Percentiles rank a stretch among this genome's conserved stretches.
phyloP scores from a whole-genome alignment of 2,113 vertebrate species.

The Noturus placidus region DNA sequence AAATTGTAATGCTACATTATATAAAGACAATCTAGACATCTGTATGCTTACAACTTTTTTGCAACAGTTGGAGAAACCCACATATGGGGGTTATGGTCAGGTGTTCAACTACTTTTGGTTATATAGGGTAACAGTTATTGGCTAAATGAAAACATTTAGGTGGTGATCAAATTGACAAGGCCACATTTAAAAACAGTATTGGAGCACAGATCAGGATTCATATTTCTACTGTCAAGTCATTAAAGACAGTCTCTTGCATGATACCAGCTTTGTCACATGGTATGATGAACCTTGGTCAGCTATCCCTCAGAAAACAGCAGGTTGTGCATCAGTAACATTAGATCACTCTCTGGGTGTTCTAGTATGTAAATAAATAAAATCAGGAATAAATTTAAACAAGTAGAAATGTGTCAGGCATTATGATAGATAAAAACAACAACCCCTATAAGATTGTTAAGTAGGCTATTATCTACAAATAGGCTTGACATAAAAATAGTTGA shows the following conservation, averaged over 20 bases:
- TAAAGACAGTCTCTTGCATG: background rate
- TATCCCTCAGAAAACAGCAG: conserved; percentile 29
- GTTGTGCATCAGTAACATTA: conserved; percentile 5
- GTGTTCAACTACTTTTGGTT: background rate
- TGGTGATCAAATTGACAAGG: background rate
- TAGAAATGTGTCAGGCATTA: background rate
- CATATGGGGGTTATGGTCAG: background rate
- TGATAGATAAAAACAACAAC: background rate
- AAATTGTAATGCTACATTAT: background rate
- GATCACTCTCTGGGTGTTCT: background rate
- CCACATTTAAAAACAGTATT: background rate
- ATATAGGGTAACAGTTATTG: background rate
- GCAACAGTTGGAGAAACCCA: background rate
- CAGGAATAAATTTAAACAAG: background rate
- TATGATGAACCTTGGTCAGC: conserved; percentile 1
- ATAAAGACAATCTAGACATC: background rate
- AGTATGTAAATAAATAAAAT: background rate
- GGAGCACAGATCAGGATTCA: background rate
- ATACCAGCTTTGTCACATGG: conserved; percentile 10
- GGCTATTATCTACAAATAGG: background rate
- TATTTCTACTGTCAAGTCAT: background rate
- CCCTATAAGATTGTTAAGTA: background rate
- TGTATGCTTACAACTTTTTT: background rate
- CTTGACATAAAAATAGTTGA: background rate
- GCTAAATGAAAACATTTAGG: background rate